Conservation (phyloP, 2,113 vertebrate species). For the Isichthys henryi region DNA sequence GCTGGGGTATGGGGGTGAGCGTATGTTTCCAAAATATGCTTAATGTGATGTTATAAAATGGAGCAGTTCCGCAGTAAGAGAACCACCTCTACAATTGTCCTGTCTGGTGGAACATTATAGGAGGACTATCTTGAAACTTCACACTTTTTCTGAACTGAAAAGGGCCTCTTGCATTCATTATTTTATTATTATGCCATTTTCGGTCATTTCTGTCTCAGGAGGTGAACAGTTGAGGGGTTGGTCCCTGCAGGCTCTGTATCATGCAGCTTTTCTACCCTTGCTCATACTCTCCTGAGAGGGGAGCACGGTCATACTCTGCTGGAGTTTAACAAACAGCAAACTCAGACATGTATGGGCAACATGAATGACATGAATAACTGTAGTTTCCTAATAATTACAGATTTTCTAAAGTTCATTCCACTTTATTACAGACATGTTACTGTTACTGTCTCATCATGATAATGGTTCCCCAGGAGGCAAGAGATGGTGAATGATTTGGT, state of each 20-base stretch:
- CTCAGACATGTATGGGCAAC: not conserved
- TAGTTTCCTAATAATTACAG: not conserved
- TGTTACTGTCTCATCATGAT: not conserved
- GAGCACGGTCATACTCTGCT: not conserved
- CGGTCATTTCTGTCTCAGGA: not conserved
- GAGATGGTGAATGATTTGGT: slow-evolving; percentile 3
- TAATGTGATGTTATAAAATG: not conserved
- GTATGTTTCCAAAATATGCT: not conserved
- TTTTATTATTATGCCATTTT: not conserved
- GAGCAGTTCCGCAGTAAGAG: not conserved
- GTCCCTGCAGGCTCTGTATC: not conserved
- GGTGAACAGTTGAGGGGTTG: not conserved
- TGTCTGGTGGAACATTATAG: not conserved
- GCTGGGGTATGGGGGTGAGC: not conserved
- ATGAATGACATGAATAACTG: not conserved
- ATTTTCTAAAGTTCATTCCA: not conserved
- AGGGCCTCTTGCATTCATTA: not conserved
- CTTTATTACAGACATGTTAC: not conserved
- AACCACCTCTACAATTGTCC: not conserved
- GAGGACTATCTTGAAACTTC: not conserved
- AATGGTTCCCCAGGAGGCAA: not conserved
- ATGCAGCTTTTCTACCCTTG: not conserved
- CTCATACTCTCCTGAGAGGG: not conserved
- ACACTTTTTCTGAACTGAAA: not conserved
- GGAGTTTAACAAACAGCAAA: not conserved